Evolutionary conservation across 2,797 vertebrate genomes (phyloP).

Genomic region (Amphiprion clarkii): DNA sequence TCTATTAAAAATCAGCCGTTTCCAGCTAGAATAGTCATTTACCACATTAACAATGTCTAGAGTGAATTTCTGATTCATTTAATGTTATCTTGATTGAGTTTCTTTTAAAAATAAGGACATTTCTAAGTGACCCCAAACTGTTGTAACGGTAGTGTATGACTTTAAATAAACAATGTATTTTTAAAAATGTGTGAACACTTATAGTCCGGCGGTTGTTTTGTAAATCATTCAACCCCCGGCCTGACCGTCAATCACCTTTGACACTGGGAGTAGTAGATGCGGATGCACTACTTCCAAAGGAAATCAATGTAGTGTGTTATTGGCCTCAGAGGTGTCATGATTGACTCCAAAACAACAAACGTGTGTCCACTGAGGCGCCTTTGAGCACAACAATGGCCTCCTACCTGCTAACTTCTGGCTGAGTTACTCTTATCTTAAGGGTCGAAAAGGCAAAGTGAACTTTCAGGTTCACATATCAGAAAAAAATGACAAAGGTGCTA

Average conservation of each 20-base stretch:
- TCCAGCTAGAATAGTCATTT: no score
- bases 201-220: conserved; percentile 6
- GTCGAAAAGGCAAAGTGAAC: background rate
- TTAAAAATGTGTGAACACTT: no score
- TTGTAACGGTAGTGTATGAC: no score
- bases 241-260: conserved; percentile 25
- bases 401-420: background rate
- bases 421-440: background rate
- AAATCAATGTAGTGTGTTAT: conserved; percentile 23
- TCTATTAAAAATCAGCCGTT: no score
- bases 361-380: background rate
- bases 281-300: conserved; percentile 17
- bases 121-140: no score
- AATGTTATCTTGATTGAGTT: no score
- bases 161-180: no score
- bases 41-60: no score
- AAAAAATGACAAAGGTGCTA: conserved; percentile 3
- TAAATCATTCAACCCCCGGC: conserved; percentile 46
- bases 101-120: no score
- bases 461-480: no score
- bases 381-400: background rate
- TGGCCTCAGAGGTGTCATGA: background rate
- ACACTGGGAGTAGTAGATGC: conserved; percentile 11
- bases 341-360: conserved; percentile 31
- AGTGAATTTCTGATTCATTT: no score